Conservation (phyloP, 2,113 vertebrate genomes). For the Heterocephalus glaber region DNA sequence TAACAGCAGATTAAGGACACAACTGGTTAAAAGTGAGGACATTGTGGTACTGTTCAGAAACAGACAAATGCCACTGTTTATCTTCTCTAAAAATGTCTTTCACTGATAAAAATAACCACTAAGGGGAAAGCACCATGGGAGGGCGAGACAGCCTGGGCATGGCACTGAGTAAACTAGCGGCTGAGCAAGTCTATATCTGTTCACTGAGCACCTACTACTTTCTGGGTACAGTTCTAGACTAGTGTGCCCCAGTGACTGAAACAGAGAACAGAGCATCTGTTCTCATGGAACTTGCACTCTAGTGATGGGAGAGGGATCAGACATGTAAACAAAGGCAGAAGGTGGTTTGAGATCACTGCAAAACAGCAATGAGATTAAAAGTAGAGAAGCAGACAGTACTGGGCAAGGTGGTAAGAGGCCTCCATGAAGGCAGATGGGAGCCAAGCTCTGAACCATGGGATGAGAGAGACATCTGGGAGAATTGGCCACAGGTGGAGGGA, state of each 20-base stretch:
- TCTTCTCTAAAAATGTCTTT: background rate
- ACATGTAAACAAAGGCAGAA: background rate
- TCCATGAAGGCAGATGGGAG: background rate
- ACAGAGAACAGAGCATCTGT: background rate
- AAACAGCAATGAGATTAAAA: background rate
- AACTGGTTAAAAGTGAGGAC: background rate
- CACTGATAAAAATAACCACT: background rate
- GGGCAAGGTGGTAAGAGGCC: background rate
- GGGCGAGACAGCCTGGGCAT: background rate
- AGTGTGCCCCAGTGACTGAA: rapidly evolving
- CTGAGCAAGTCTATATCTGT: background rate
- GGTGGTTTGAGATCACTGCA: background rate
- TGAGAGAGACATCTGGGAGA: background rate
- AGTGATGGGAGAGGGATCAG: background rate
- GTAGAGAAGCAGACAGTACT: background rate
- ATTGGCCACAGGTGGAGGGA: rapidly evolving
- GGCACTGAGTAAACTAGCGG: too few species aligned
- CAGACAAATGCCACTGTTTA: background rate
- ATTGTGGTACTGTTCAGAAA: background rate
- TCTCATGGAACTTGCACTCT: background rate
- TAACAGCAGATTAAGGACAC: background rate
- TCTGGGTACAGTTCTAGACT: background rate
- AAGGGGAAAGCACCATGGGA: background rate
- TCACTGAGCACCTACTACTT: background rate
- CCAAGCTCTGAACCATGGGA: background rate